phyloP scores from a whole-genome alignment of 2,113 vertebrate genomes.

The Noctilio leporinus region DNA sequence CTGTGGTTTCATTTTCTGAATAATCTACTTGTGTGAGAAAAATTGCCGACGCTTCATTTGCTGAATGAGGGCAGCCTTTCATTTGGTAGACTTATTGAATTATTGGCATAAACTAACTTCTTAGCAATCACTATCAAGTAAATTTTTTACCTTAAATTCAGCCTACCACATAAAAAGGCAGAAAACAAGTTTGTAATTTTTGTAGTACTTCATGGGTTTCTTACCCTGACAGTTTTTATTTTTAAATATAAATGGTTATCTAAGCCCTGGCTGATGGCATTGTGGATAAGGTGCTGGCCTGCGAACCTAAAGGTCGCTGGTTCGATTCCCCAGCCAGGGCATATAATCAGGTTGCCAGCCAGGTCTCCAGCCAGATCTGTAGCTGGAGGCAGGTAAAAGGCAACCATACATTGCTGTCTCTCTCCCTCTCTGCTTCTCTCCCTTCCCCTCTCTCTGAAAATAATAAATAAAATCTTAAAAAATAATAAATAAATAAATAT shows the following conservation, averaged over 20 bases:
- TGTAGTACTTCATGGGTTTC: background rate
- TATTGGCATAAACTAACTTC: background rate
- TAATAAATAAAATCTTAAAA: too few species aligned
- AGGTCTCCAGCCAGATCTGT: too few species aligned
- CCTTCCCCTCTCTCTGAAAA: too few species aligned
- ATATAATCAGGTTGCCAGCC: too few species aligned
- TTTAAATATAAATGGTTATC: background rate
- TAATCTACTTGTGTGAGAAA: background rate
- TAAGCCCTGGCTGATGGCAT: too few species aligned
- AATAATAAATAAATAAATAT: too few species aligned
- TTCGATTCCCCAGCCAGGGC: too few species aligned
- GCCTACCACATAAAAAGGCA: background rate
- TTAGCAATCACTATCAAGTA: background rate
- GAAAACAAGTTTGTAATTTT: background rate
- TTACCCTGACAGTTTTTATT: background rate
- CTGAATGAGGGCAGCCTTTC: background rate
- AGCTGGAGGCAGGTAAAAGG: too few species aligned
- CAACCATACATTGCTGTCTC: too few species aligned
- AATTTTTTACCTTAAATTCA: background rate
- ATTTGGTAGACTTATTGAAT: background rate
- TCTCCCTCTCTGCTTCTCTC: too few species aligned
- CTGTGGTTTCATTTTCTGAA: conserved; percentile 48
- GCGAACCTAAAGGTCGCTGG: too few species aligned
- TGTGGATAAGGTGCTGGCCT: too few species aligned
- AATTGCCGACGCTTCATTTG: conserved; percentile 12